phyloP scores from a whole-genome alignment of 2,113 vertebrate genomes.

The Gyps fulvus region DNA sequence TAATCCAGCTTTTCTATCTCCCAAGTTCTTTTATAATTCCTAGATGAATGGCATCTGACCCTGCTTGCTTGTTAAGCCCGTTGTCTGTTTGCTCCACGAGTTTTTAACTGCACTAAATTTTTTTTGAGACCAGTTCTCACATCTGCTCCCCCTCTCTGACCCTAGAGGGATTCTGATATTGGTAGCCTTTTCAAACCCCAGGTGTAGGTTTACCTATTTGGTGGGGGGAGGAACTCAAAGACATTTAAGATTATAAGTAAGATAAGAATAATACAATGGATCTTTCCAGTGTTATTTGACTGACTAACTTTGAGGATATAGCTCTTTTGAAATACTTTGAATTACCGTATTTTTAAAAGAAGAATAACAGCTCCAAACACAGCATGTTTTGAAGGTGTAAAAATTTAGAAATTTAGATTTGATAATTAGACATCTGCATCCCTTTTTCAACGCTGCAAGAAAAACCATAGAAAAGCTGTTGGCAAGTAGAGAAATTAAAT shows the following conservation, averaged over 20 bases:
- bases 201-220: neutral
- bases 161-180: neutral
- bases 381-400: neutral
- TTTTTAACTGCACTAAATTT: neutral
- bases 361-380: neutral
- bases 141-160: neutral
- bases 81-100: neutral
- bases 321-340: neutral
- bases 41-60: neutral
- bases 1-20: neutral
- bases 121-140: neutral
- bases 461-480: neutral
- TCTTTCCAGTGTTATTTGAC: neutral
- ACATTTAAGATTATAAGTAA: neutral
- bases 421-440: neutral
- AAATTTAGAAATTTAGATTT: neutral
- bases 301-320: neutral
- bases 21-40: neutral
- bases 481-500: neutral
- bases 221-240: neutral
- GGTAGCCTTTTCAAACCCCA: neutral
- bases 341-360: neutral
- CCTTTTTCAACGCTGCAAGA: neutral
- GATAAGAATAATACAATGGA: neutral
- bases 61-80: fast-evolving